These are phyloP conservation scores for Coremacera marginata DNA, from an alignment of 2,888 invertebrate species.

Conservation along the genomic window DNA sequence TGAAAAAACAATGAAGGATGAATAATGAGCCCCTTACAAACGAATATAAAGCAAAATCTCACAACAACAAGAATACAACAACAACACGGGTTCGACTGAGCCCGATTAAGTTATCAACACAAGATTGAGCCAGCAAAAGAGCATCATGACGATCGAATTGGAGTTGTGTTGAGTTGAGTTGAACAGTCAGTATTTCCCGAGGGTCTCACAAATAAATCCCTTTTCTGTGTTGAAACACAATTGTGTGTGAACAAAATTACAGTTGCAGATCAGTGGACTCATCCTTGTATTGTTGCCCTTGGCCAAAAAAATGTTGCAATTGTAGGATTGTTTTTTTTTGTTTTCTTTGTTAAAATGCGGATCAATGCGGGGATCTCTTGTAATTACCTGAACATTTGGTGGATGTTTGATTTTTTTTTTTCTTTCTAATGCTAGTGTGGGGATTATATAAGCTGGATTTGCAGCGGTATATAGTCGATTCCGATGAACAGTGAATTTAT, in stretches of 20 bases:
- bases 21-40: neutral
- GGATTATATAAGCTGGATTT: slow-evolving; percentile 24
- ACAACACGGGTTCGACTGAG: neutral
- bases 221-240: neutral
- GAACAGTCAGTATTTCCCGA: neutral
- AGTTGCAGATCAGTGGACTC: slow-evolving; percentile 24
- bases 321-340: neutral
- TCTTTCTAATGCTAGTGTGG: slow-evolving; percentile 16
- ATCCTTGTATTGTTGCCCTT: neutral
- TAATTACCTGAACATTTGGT: slow-evolving; percentile 25
- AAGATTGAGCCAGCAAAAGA: neutral
- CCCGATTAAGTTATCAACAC: slow-evolving; percentile 35
- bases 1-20: slow-evolving; percentile 1
- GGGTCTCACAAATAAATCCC: slow-evolving; percentile 27
- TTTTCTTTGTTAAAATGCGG: slow-evolving; percentile 24
- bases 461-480: neutral
- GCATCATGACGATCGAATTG: neutral
- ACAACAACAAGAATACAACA: neutral
- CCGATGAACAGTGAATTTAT: slow-evolving; percentile 44
- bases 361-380: slow-evolving; percentile 44
- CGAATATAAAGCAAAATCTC: slow-evolving; percentile 15
- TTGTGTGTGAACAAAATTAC: slow-evolving; percentile 24
- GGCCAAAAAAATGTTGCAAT: neutral
- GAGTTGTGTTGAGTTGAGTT: neutral
- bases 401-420: slow-evolving; percentile 28